These are phyloP conservation scores for Adelognathus sp. DNA, from an alignment of 2,888 invertebrate genomes.

Conservation along the genomic window DNA sequence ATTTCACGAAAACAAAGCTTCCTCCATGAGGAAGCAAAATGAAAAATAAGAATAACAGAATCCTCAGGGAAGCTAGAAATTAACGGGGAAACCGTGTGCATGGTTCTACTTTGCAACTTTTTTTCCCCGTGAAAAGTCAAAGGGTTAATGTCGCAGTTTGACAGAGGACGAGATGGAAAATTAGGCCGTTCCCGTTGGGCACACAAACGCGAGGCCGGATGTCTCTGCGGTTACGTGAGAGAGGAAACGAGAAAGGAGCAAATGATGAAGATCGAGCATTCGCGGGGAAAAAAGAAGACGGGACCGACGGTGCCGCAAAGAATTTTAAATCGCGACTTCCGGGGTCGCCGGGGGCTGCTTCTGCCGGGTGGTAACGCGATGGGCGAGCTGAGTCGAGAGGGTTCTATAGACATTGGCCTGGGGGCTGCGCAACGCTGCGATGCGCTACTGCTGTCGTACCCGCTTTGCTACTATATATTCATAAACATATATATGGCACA, in stretches of 20 bases:
- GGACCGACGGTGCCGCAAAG: conserved; percentile 21
- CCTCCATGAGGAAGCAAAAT: too few relatives aligned
- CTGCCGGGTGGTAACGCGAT: conserved; percentile 43
- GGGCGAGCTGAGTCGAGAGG: conserved; percentile 36
- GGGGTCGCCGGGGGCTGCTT: conserved; percentile 49
- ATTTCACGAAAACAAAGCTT: too few relatives aligned
- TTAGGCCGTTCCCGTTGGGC: conserved; percentile 5
- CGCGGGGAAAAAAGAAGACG: neutral
- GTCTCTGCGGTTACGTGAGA: conserved; percentile 23
- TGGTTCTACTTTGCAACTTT: neutral
- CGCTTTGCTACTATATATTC: too few relatives aligned
- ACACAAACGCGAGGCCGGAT: conserved; percentile 29
- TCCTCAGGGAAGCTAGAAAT: too few relatives aligned
- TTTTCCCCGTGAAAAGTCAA: neutral
- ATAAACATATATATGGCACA: too few relatives aligned
- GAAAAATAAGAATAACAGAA: too few relatives aligned
- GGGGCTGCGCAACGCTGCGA: conserved; percentile 55
- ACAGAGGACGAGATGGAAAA: neutral
- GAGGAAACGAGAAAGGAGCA: neutral
- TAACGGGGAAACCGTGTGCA: too few relatives aligned
- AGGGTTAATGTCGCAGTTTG: neutral
- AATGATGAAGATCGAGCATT: conserved; percentile 12
- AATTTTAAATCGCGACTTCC: conserved; percentile 52
- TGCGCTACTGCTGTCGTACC: conserved; percentile 55
- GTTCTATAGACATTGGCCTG: conserved; percentile 42